A percentile compares a stretch with the other conserved stretches of the same genome.
phyloP scores from a whole-genome alignment of 2,113 vertebrate species.

The Rallus limicola region DNA sequence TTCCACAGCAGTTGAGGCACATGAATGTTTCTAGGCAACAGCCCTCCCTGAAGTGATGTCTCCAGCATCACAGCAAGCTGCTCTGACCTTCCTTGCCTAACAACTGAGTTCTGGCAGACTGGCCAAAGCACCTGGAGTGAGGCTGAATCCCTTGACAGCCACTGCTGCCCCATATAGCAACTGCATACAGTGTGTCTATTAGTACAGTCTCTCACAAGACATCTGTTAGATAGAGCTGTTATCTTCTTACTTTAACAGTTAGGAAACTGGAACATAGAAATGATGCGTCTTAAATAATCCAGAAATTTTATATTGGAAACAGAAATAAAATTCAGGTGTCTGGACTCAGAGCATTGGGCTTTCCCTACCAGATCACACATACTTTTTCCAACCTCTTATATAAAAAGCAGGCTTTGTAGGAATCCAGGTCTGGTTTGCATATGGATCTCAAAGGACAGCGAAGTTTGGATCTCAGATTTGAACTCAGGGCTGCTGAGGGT shows the following conservation, averaged over 20 bases:
- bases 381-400: background rate
- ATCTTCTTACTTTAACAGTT: background rate
- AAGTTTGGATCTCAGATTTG: background rate
- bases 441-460: background rate
- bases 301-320: background rate
- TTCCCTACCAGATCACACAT: background rate
- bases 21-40: background rate
- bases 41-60: background rate
- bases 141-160: background rate
- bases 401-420: background rate
- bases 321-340: background rate
- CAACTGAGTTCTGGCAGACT: background rate
- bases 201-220: background rate
- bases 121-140: background rate
- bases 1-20: rapidly evolving
- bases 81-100: background rate
- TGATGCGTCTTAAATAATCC: background rate
- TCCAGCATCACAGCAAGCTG: background rate
- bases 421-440: background rate
- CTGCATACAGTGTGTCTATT: no score
- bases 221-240: background rate
- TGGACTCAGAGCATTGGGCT: background rate
- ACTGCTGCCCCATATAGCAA: background rate
- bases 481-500: background rate
- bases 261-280: background rate